These are phyloP conservation scores for Arbacia lixula DNA, from an alignment of 53 echinoderm and acorn worm genomes.

Conservation along the genomic window DNA sequence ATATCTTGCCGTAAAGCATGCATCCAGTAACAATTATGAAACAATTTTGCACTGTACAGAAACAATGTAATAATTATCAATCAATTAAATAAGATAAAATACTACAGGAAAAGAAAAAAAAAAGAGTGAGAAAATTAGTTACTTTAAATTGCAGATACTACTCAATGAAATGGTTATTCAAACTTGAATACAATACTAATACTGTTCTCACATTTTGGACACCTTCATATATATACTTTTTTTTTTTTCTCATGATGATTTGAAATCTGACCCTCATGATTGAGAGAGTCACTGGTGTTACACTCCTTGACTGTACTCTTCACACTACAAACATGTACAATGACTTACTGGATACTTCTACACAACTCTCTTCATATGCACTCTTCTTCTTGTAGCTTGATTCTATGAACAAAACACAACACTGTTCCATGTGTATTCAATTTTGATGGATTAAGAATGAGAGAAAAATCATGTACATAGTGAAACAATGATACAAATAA, in stretches of 20 bases:
- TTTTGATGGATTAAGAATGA: conserved; percentile 36
- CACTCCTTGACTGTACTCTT: conserved; percentile 33
- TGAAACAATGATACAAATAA: conserved; percentile 37
- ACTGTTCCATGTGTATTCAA: too few species aligned
- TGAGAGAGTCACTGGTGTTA: conserved; percentile 48
- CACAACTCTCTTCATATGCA: conserved; percentile 29
- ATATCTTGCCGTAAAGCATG: conserved; percentile 49
- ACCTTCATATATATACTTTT: conserved; percentile 12
- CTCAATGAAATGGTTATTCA: conserved; percentile 50
- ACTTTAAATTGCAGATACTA: conserved; percentile 59
- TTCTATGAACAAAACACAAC: too few species aligned
- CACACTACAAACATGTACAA: conserved; percentile 54
- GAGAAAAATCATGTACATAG: conserved; percentile 34
- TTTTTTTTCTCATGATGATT: conserved; percentile 10
- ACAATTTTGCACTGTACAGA: conserved; percentile 53
- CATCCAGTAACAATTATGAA: conserved; percentile 36
- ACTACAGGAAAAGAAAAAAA: conserved; percentile 40
- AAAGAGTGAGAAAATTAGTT: conserved; percentile 44
- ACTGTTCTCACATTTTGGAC: conserved; percentile 59
- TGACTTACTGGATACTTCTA: conserved; percentile 39
- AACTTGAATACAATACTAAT: conserved; percentile 65
- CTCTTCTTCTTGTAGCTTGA: conserved; percentile 15
- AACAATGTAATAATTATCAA: conserved; percentile 14
- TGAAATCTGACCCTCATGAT: conserved; percentile 49
- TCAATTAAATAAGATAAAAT: conserved; percentile 59